Conservation (phyloP, 2,797 vertebrate genomes). For the Arremon brunneinucha region DNA sequence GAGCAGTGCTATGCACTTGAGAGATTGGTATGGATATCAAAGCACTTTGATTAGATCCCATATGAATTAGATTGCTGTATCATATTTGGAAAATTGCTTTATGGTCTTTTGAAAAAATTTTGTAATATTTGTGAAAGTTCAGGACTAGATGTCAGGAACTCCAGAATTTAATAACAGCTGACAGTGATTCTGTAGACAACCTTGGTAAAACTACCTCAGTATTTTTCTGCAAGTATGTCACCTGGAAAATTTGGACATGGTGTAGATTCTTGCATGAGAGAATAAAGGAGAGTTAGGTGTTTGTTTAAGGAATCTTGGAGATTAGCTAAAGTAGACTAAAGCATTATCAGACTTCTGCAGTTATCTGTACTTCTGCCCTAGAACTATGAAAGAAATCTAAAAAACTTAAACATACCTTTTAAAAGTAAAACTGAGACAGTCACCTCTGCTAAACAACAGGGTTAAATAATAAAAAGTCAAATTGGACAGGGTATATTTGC, state of each 20-base stretch:
- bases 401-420: background rate
- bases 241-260: background rate
- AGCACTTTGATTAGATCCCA: background rate
- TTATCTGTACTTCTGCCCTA: background rate
- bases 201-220: background rate
- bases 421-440: background rate
- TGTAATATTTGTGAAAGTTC: background rate
- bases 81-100: background rate
- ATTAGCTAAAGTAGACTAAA: background rate
- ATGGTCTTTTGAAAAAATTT: background rate
- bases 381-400: background rate
- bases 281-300: background rate
- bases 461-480: background rate
- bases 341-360: background rate
- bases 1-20: background rate
- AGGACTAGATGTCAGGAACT: background rate
- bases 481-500: background rate
- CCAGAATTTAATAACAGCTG: background rate
- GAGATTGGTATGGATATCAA: background rate
- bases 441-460: background rate
- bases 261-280: background rate
- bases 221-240: background rate
- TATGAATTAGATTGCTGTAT: background rate
- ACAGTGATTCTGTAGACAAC: background rate
- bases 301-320: background rate